A percentile compares a stretch with the other conserved stretches of the same genome.
These are phyloP conservation scores for Diplodus puntazzo DNA, from an alignment of 2,797 vertebrate species.

Conservation along the genomic window DNA sequence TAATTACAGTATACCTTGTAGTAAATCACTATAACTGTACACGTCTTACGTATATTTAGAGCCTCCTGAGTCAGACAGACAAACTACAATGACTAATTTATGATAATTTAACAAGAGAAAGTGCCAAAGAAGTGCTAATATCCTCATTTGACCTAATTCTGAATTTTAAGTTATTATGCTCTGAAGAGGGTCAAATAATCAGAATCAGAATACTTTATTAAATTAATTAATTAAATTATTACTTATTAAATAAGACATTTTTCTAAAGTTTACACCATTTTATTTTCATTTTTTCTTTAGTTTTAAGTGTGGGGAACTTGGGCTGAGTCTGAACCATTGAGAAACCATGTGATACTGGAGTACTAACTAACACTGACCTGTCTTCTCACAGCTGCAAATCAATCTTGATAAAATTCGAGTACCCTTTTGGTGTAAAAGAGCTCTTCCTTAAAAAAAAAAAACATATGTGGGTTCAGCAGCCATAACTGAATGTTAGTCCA, in stretches of 20 bases:
- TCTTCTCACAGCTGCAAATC: neutral
- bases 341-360: neutral
- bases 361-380: neutral
- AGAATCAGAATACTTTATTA: no score
- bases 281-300: neutral
- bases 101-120: neutral
- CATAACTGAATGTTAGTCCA: conserved; percentile 31
- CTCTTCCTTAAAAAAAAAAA: conserved; percentile 1
- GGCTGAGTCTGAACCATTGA: neutral
- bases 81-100: neutral
- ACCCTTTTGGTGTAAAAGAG: conserved; percentile 6
- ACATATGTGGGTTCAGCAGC: conserved; percentile 18
- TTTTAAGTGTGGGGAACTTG: neutral
- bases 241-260: neutral
- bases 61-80: neutral
- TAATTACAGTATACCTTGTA: conserved; percentile 11
- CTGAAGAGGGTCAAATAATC: neutral
- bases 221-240: no score
- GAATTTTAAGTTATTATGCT: neutral
- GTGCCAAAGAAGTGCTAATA: neutral
- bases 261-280: neutral
- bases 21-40: conserved; percentile 10
- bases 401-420: neutral
- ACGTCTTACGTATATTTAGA: neutral
- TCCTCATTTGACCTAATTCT: neutral